These are phyloP conservation scores for Pelusios castaneus DNA, from an alignment of 2,113 vertebrate species.

Conservation along the genomic window DNA sequence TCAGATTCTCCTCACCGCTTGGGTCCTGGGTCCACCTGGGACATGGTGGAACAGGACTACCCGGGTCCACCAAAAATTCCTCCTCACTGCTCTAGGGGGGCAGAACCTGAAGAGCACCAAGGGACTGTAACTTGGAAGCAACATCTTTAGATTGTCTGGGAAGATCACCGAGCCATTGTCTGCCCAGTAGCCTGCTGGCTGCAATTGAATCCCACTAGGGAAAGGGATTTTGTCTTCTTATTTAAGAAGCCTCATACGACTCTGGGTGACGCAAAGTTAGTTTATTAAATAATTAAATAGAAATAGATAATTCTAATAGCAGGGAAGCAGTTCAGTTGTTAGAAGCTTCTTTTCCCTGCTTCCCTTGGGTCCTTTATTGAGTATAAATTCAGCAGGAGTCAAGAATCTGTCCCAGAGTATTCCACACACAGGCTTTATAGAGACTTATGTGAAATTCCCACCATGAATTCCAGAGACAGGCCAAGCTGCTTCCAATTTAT, in stretches of 20 bases:
- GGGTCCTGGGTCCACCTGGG: too few relatives aligned
- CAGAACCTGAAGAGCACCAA: too few relatives aligned
- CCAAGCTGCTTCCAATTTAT: accelerated
- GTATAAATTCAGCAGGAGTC: neutral
- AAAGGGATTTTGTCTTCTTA: neutral
- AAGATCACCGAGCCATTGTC: too few relatives aligned
- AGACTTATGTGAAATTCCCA: neutral
- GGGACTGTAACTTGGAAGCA: too few relatives aligned
- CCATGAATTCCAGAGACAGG: neutral
- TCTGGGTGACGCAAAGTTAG: neutral
- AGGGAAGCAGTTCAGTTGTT: neutral
- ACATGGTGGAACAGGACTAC: too few relatives aligned
- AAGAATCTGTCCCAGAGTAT: neutral
- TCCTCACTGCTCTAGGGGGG: too few relatives aligned
- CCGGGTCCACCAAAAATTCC: too few relatives aligned
- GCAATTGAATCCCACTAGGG: neutral
- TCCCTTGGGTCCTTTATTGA: neutral
- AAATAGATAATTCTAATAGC: neutral
- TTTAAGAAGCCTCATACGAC: neutral
- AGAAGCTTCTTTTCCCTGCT: neutral
- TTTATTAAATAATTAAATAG: neutral
- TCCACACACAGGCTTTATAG: accelerated
- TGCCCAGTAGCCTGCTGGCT: too few relatives aligned
- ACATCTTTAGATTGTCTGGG: too few relatives aligned
- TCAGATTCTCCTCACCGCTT: too few relatives aligned